Conservation (phyloP, 2,113 vertebrate genomes). For the Ceyx cyanopectus region DNA sequence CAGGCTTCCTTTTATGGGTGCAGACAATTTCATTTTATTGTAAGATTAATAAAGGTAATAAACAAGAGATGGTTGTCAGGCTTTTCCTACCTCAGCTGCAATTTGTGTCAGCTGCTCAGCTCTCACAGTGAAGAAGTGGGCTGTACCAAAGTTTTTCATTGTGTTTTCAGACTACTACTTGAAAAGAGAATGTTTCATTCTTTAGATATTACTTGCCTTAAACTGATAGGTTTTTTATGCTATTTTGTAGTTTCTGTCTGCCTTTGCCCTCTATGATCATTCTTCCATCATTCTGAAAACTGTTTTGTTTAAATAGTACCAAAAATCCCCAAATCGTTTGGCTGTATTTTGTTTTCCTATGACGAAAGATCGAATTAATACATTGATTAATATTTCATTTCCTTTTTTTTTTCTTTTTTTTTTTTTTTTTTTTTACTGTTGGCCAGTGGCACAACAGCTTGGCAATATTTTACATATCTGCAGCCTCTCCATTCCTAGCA, state of each 20-base stretch:
- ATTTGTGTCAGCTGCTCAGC: not conserved
- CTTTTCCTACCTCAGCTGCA: not conserved
- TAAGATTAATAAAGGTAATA: conserved; percentile 47
- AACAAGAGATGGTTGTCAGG: not conserved
- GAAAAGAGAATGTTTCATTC: not conserved
- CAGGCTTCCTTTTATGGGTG: not conserved
- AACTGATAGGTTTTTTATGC: not conserved
- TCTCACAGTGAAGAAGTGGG: not conserved
- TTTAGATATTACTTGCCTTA: not conserved
- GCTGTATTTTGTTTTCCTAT: not conserved
- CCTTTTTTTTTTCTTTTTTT: not conserved
- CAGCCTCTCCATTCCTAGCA: not conserved
- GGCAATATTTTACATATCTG: not conserved
- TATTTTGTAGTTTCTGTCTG: not conserved
- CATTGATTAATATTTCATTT: not conserved
- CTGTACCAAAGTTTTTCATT: not conserved
- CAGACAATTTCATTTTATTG: not conserved
- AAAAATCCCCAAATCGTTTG: not conserved
- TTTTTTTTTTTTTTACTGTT: not conserved
- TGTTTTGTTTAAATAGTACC: not conserved
- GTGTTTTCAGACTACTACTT: not conserved
- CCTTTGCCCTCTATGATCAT: not conserved
- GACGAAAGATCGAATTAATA: not conserved
- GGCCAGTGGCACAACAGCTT: not conserved
- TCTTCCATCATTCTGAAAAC: not conserved